phyloP scores from a whole-genome alignment of 1,140 invertebrate species.

The Nilaparvata lugens region DNA sequence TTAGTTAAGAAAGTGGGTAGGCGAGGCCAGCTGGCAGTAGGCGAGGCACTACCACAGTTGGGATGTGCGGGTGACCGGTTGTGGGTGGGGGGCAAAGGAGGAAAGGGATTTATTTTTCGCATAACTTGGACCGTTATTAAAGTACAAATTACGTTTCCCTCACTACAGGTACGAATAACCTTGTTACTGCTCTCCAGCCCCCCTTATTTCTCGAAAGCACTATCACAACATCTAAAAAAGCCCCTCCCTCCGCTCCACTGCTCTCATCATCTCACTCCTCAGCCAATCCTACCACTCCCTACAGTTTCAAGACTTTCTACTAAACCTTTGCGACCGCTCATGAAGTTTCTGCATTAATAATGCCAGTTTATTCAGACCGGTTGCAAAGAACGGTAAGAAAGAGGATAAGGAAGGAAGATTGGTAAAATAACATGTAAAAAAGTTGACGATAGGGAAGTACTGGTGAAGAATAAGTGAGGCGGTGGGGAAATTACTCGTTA shows the following conservation, averaged over 20 bases:
- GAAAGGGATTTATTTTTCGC: not conserved
- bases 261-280: not conserved
- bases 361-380: not conserved
- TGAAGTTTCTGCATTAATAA: constrained; percentile 4
- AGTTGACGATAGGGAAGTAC: no score
- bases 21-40: no score
- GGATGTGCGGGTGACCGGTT: no score
- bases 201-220: not conserved
- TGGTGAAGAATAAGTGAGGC: not conserved
- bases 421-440: no score
- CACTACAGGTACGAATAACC: constrained; percentile 1
- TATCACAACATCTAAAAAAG: not conserved
- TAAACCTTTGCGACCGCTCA: not conserved
- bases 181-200: not conserved
- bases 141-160: constrained; percentile 1
- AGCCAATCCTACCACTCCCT: not conserved
- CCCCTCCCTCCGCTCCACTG: not conserved
- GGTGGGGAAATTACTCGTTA: constrained; percentile 1
- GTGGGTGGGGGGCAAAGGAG: not conserved
- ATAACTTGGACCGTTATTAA: constrained; percentile 4
- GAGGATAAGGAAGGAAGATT: no score
- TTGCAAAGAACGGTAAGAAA: not conserved
- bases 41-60: no score
- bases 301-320: not conserved
- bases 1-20: not conserved